A percentile compares a stretch with the other conserved stretches of the same genome.
phyloP scores from a whole-genome alignment of 1,140 invertebrate genomes.

The Drosophila insularis region DNA sequence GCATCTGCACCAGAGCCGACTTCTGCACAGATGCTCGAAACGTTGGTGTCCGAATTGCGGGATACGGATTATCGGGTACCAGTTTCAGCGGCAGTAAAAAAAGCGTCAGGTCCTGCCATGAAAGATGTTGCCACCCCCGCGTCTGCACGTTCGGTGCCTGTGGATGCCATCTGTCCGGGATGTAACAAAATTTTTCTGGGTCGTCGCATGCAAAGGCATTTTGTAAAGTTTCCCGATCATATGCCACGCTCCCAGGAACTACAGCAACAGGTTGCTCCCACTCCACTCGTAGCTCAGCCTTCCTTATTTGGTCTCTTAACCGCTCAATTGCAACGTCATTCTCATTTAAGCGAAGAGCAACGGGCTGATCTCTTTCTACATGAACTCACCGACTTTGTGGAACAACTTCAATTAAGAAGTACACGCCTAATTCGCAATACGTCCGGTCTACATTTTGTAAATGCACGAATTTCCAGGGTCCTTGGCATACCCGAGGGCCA shows the following conservation, averaged over 20 bases:
- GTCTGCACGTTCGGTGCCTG: constrained; percentile 50
- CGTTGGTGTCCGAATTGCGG: constrained; percentile 50
- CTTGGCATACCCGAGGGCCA: constrained; percentile 79
- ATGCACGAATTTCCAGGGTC: constrained; percentile 61
- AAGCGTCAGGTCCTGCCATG: not conserved
- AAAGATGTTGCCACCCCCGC: not conserved
- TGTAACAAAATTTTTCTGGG: constrained; percentile 79
- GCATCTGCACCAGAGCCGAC: constrained; percentile 12
- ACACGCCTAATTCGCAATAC: constrained; percentile 77
- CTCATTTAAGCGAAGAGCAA: constrained; percentile 73
- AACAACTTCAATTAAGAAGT: constrained; percentile 75
- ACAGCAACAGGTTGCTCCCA: not conserved
- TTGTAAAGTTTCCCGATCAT: constrained; percentile 73
- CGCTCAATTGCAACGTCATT: constrained; percentile 61
- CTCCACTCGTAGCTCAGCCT: not conserved
- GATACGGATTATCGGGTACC: constrained; percentile 62
- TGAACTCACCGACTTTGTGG: constrained; percentile 74
- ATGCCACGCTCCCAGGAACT: constrained; percentile 46
- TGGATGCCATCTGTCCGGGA: constrained; percentile 66
- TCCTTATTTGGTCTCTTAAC: constrained; percentile 66
- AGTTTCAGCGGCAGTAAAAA: constrained; percentile 21
- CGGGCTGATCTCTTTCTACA: constrained; percentile 74
- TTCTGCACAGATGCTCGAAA: constrained; percentile 34
- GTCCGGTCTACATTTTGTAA: constrained; percentile 75
- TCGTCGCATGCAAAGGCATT: constrained; percentile 70